Conservation (phyloP, 1,140 invertebrate genomes). For the Vanessa tameamea region DNA sequence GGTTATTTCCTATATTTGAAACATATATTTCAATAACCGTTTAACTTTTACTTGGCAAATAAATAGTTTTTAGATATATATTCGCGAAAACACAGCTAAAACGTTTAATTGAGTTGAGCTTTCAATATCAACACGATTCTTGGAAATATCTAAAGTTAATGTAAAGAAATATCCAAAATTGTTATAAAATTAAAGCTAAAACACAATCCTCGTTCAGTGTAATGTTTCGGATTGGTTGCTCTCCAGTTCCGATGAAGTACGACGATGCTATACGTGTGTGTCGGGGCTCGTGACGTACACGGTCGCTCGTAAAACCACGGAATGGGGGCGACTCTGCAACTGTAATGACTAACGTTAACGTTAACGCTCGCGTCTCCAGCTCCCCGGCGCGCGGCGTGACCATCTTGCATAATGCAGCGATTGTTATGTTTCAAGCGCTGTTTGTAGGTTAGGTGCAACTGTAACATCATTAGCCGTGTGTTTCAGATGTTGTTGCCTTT, state of each 20-base stretch:
- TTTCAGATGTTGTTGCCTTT: background rate
- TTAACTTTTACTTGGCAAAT: no score
- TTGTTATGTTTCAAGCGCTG: constrained; percentile 1
- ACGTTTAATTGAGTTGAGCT: no score
- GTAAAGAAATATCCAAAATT: no score
- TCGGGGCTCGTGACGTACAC: background rate
- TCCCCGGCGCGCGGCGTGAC: background rate
- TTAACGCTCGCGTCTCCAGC: background rate
- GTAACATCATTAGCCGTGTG: background rate
- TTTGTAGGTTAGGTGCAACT: background rate
- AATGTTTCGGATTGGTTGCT: background rate
- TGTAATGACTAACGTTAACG: background rate
- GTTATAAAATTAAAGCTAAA: background rate
- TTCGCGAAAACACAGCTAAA: no score
- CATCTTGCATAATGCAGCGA: constrained; percentile 20
- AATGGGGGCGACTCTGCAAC: constrained; percentile 5
- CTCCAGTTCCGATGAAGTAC: background rate
- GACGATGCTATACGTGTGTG: no score
- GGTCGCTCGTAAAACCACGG: constrained; percentile 1
- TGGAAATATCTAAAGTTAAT: no score
- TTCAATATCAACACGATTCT: no score
- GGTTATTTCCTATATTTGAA: no score
- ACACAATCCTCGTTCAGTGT: background rate
- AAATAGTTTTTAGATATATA: no score
- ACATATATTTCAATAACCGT: no score